Percentiles rank a stretch among this genome's conserved stretches.
Conservation (phyloP, 1,140 invertebrate genomes). For the Drosophila varians region DNA sequence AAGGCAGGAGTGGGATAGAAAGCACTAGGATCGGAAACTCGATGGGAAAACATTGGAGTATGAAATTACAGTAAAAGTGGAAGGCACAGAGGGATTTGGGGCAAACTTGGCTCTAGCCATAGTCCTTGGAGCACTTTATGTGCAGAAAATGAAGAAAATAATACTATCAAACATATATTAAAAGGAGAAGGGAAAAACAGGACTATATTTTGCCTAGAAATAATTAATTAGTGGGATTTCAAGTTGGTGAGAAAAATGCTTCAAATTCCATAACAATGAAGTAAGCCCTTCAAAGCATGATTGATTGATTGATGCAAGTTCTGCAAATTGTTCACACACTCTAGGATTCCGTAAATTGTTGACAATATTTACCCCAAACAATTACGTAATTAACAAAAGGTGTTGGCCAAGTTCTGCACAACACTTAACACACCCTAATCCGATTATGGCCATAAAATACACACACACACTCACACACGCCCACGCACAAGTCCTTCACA, state of each 20-base stretch:
- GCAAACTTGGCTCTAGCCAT: neutral
- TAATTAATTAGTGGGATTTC: neutral
- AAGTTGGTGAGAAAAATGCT: too few relatives aligned
- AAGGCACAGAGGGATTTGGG: neutral
- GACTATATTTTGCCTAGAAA: too few relatives aligned
- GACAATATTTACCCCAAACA: conserved; percentile 58
- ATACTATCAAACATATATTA: neutral
- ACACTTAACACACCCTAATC: conserved; percentile 65
- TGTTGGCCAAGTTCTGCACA: conserved; percentile 57
- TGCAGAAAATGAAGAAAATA: neutral
- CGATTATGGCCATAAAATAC: conserved; percentile 64
- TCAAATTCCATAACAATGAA: neutral
- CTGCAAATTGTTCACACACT: conserved; percentile 9
- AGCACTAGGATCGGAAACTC: conserved; percentile 17
- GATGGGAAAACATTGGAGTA: conserved; percentile 28
- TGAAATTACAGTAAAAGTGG: conserved; percentile 7
- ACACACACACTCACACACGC: conserved; percentile 31
- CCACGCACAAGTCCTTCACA: conserved; percentile 9
- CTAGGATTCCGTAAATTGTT: conserved; percentile 25
- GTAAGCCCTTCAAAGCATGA: conserved; percentile 4
- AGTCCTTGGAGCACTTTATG: neutral
- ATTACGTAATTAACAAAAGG: conserved; percentile 77
- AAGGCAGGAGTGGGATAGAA: neutral
- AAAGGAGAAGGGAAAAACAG: too few relatives aligned
- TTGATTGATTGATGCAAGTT: conserved; percentile 28